phyloP scores from a whole-genome alignment of 2,113 vertebrate genomes.

The Xyrauchen texanus region DNA sequence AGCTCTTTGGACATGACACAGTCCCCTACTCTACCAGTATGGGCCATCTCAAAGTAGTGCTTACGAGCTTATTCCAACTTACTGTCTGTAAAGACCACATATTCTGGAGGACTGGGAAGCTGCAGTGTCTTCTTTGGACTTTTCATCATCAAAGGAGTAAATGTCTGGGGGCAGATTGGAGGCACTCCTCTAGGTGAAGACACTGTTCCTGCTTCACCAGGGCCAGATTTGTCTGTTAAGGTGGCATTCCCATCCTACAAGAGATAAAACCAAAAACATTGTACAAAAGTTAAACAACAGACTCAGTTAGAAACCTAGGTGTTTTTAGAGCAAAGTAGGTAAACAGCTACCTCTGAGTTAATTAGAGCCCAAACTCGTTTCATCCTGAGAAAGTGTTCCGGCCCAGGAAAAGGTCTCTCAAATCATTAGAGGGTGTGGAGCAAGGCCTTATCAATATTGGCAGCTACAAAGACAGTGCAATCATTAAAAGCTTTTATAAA shows the following conservation, averaged over 20 bases:
- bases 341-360: too few species aligned
- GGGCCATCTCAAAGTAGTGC: conserved; percentile 36
- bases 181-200: neutral
- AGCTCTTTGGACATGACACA: conserved; percentile 44
- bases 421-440: too few species aligned
- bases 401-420: too few species aligned
- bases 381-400: too few species aligned
- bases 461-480: too few species aligned
- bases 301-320: too few species aligned
- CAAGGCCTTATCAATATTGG: too few species aligned
- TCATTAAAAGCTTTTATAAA: too few species aligned
- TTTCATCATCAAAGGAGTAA: neutral
- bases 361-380: too few species aligned
- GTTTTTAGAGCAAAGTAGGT: too few species aligned
- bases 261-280: too few species aligned
- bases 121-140: conserved; percentile 9
- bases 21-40: conserved; percentile 5
- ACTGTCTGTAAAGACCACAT: conserved; percentile 39
- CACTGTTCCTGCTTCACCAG: neutral
- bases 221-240: neutral
- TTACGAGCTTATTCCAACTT: conserved; percentile 41
- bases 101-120: conserved; percentile 26
- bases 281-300: too few species aligned
- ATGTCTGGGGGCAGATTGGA: neutral
- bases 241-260: neutral